Base-by-base conservation (phyloP, 2,888 invertebrate species). In the Heliconius sara region DNA sequence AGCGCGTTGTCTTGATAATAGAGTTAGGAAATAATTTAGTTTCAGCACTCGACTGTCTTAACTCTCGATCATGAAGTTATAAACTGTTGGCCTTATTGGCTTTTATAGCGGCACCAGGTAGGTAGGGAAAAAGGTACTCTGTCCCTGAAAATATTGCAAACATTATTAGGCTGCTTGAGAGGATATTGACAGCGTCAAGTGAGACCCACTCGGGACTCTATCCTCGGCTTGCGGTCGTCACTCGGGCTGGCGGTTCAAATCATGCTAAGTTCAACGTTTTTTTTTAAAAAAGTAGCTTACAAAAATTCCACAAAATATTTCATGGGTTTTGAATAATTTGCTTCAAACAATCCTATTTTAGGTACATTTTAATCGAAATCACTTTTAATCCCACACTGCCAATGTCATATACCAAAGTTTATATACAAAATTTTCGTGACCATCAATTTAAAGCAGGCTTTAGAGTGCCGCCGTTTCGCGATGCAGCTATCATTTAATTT, bases 401-500 rank as follows among this genome's bases (percentile, higher is more conserved):
- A 67, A 73, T 78, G 72, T 80, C 70, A 60, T 65, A 70, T 68
- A 43, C 57, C 76, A 73, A 77, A 71, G 76, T 81, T 81, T 79
- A 81, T 76, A 73, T 79, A 79, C 79, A 75, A 79, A 76, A 80
- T 78, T 79, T 76, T 77, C 75, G 79, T 79, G 75, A 78, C 71
- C 77, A 80, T 75, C 81, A 79, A 81, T 81, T 81, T 81, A 71
- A 79, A 81, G 79, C 79, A 71, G 77, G 81, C 81, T 79, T 81
- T 81, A 81, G 79, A 81, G 81, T 78, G 81, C 76, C 77, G 79
- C 79, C 81, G 79, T 82, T 81, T 78, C 76, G 79, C 82, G 74
- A 81, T 81, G 77, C 86, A 87, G 87, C 86, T 89, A 88, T 91
- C 89, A 91, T 91, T 92, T 92, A 91, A 92, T 93, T 92, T 89